phyloP scores from a whole-genome alignment of 2,113 vertebrate species.

The Callipepla squamata region DNA sequence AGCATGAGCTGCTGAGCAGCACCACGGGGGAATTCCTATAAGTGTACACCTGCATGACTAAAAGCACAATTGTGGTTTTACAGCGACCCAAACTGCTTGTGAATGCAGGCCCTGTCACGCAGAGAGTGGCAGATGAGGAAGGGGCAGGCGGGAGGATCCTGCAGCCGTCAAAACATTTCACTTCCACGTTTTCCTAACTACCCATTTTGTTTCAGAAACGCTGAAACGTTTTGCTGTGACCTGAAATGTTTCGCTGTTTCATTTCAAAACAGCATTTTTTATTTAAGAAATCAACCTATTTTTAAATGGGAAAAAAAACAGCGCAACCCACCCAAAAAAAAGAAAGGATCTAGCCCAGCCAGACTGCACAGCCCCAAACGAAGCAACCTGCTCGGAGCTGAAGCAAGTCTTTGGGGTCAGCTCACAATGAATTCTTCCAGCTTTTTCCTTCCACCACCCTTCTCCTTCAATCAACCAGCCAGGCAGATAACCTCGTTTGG shows the following conservation, averaged over 20 bases:
- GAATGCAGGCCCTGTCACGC: constrained; percentile 7
- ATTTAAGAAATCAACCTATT: constrained; percentile 43
- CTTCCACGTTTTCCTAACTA: constrained; percentile 16
- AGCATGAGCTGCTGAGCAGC: background rate
- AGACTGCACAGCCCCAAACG: background rate
- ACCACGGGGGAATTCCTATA: fast-evolving
- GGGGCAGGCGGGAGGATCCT: constrained; percentile 45
- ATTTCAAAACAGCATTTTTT: constrained; percentile 48
- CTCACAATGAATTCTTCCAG: constrained; percentile 11
- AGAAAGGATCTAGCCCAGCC: background rate
- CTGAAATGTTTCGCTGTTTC: constrained; percentile 63
- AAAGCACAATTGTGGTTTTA: background rate
- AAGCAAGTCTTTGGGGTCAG: background rate
- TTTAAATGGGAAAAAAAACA: background rate
- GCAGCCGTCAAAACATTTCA: constrained; percentile 61
- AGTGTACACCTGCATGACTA: fast-evolving
- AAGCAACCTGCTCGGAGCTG: background rate
- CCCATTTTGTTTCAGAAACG: constrained; percentile 40
- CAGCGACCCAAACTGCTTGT: background rate
- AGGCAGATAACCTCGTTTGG: constrained; percentile 17
- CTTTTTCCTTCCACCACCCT: constrained; percentile 40
- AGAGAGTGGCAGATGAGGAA: constrained; percentile 34
- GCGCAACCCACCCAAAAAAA: background rate
- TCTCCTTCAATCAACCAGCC: constrained; percentile 29
- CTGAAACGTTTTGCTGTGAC: constrained; percentile 50